phyloP scores from a whole-genome alignment of 2,113 vertebrate species.

The Apeltes quadracus region DNA sequence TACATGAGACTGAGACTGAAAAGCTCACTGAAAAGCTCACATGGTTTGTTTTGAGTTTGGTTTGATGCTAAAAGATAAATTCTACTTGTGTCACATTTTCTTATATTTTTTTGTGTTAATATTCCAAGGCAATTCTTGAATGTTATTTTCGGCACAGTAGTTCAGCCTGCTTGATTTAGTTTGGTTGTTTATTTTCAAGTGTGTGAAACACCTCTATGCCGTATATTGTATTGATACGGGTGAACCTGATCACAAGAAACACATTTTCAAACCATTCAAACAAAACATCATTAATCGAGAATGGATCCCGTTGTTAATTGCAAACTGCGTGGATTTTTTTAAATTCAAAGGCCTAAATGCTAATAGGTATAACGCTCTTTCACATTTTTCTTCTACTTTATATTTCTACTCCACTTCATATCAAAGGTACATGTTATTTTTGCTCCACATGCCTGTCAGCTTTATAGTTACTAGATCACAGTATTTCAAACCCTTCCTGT shows the following conservation, averaged over 20 bases:
- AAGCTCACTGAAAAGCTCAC: too few species aligned
- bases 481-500: too few species aligned
- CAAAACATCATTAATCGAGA: neutral
- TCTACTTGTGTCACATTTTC: neutral
- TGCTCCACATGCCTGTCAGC: too few species aligned
- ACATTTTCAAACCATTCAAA: neutral
- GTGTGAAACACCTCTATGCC: neutral
- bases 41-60: too few species aligned
- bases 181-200: neutral
- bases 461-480: too few species aligned
- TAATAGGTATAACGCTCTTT: neutral
- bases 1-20: neutral
- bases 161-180: neutral
- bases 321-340: too few species aligned
- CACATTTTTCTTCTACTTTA: neutral
- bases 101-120: neutral
- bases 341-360: too few species aligned
- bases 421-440: neutral
- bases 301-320: too few species aligned
- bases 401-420: neutral
- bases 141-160: neutral
- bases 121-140: neutral
- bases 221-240: neutral
- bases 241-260: neutral
- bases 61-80: neutral